Evolutionary conservation across 2,888 invertebrate species (phyloP), one percentile per base, ranked within the genome.

Genomic region (Alloscopus bannaensis): DNA sequence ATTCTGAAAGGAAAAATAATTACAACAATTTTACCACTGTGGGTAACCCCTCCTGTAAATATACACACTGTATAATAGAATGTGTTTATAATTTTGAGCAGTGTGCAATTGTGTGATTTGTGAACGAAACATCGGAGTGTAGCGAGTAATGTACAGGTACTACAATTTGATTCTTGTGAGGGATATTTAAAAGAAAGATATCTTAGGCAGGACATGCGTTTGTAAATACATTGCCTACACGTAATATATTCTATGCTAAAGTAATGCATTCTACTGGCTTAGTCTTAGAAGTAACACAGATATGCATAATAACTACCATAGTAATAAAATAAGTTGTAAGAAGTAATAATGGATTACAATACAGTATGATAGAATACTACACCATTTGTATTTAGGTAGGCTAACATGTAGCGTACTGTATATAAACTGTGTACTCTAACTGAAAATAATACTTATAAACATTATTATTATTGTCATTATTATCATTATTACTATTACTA

Each of bases 381-480:
- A n/a, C n/a, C n/a, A n/a, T 36, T n/a, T 20, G 16, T 22, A 55
- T 1, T 24, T 26, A 55, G 8, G 11, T 47, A 55, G 55, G 55
- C 16, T 55, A n/a, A n/a, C n/a, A n/a, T 11, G 55, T 55, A 55
- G 8, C 20, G 22, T 62, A 26, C 26, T 24, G 42, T 24, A 18
- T 62, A 42, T 42, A 26, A 42, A 62, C 62, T 62, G 40, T 42
- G 42, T 22, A 40, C 42, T 62, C 62, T 4, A 42, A 31, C 22
- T 8, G 20, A 42, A 59, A 59, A n/a, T n/a, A n/a, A n/a, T n/a
- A n/a, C n/a, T n/a, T n/a, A n/a, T n/a, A n/a, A 40, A 6, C n/a
- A 40, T 62, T 62, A n/a, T 42, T 26, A 42, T 62, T 40, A 62
- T n/a, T 62, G 22, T 60, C 40, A 62, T 40, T 42, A 62, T 40